Percentiles rank a stretch among this genome's conserved stretches.
These are phyloP conservation scores for Drosophila pegasa DNA, from an alignment of 2,888 invertebrate genomes.

Conservation along the genomic window DNA sequence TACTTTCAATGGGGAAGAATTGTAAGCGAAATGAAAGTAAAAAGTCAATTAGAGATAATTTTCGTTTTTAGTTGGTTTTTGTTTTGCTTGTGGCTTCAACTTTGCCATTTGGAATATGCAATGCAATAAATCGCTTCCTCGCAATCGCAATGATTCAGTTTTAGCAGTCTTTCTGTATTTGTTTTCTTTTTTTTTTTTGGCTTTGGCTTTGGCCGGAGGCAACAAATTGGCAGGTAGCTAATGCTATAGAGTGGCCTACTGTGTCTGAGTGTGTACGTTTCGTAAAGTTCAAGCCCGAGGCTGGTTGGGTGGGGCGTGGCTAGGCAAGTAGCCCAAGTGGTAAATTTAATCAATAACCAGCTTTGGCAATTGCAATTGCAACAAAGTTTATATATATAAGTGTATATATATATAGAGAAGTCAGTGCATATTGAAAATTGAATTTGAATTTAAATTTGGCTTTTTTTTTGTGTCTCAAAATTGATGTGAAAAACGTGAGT, in stretches of 20 bases:
- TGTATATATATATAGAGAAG: constrained; percentile 1
- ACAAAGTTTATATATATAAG: background rate
- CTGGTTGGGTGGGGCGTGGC: constrained; percentile 61
- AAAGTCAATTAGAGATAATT: constrained; percentile 45
- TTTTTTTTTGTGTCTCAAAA: constrained; percentile 11
- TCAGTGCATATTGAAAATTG: constrained; percentile 38
- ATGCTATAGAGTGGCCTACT: constrained; percentile 16
- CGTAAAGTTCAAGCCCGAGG: constrained; percentile 57
- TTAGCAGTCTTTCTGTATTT: constrained; percentile 28
- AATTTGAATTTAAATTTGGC: constrained; percentile 39
- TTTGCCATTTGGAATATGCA: constrained; percentile 64
- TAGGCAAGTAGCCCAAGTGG: constrained; percentile 50
- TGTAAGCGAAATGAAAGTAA: constrained; percentile 41
- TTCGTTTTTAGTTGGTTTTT: constrained; percentile 15
- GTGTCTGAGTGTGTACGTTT: constrained; percentile 21
- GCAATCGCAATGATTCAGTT: constrained; percentile 67
- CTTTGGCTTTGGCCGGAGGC: constrained; percentile 46
- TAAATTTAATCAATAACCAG: constrained; percentile 75
- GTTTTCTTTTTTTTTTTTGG: constrained; percentile 9
- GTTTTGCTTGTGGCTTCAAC: constrained; percentile 47
- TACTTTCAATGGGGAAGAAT: background rate
- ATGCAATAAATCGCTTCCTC: constrained; percentile 25
- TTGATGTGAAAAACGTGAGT: constrained; percentile 78
- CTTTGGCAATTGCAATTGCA: constrained; percentile 43
- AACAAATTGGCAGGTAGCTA: constrained; percentile 58